phyloP scores from a whole-genome alignment of 2,797 vertebrate species.

The Rhinoraja longicauda region DNA sequence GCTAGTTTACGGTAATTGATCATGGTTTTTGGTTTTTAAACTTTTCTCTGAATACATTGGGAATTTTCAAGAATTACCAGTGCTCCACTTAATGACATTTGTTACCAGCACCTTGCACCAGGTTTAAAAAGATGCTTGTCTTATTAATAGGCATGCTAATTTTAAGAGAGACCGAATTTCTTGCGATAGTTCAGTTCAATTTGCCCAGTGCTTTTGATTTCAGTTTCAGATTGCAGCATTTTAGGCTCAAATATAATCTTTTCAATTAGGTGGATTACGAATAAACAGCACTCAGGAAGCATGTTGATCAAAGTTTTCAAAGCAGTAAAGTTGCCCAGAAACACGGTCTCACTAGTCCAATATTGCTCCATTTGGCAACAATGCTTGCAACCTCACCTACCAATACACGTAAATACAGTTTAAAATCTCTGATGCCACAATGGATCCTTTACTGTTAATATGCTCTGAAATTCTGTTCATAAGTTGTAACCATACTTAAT shows the following conservation, averaged over 20 bases:
- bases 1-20: background rate
- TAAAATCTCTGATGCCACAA: background rate
- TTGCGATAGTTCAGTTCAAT: background rate
- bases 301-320: slow-evolving; percentile 3
- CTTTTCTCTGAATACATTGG: background rate
- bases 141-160: background rate
- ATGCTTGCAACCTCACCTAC: background rate
- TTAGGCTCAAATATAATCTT: background rate
- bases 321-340: background rate
- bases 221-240: background rate
- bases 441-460: background rate
- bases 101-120: background rate
- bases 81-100: background rate
- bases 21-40: background rate
- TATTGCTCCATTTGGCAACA: background rate
- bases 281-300: background rate
- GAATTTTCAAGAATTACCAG: background rate
- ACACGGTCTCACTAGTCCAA: background rate
- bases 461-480: background rate
- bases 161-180: background rate
- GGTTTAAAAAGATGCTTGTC: background rate
- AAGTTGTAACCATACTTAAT: background rate
- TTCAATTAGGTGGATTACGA: background rate
- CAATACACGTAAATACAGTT: background rate
- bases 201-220: background rate